Evolutionary conservation across 1,140 invertebrate species (phyloP).

Genomic region (Propsilocerus akamusi): DNA sequence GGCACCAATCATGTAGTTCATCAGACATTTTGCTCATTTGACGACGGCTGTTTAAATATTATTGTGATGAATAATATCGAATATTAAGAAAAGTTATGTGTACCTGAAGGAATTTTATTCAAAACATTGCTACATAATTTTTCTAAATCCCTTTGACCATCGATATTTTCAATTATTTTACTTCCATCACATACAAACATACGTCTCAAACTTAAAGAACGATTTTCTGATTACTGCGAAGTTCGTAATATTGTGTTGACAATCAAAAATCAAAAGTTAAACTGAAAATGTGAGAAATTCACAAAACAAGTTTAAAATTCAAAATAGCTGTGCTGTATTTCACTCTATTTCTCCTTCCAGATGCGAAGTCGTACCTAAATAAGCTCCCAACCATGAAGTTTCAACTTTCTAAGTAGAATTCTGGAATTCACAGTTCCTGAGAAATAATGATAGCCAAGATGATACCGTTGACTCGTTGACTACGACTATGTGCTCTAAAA

Average conservation of each 20-base stretch:
- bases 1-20: not conserved
- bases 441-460: too few relatives aligned
- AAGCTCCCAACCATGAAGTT: too few relatives aligned
- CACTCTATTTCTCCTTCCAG: too few relatives aligned
- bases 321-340: too few relatives aligned
- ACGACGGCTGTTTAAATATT: not conserved
- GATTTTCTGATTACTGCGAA: not conserved
- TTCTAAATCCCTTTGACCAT: not conserved
- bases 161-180: not conserved
- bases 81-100: not conserved
- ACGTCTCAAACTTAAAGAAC: not conserved
- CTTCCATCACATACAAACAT: not conserved
- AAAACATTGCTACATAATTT: not conserved
- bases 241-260: not conserved
- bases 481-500: too few relatives aligned
- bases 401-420: too few relatives aligned
- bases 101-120: not conserved
- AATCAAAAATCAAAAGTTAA: not conserved
- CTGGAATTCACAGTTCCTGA: too few relatives aligned
- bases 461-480: too few relatives aligned
- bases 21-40: not conserved
- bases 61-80: not conserved
- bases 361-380: too few relatives aligned
- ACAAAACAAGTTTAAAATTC: not conserved
- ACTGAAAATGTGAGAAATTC: not conserved